phyloP scores from a whole-genome alignment of 1,140 invertebrate species.

The Argopecten irradians region DNA sequence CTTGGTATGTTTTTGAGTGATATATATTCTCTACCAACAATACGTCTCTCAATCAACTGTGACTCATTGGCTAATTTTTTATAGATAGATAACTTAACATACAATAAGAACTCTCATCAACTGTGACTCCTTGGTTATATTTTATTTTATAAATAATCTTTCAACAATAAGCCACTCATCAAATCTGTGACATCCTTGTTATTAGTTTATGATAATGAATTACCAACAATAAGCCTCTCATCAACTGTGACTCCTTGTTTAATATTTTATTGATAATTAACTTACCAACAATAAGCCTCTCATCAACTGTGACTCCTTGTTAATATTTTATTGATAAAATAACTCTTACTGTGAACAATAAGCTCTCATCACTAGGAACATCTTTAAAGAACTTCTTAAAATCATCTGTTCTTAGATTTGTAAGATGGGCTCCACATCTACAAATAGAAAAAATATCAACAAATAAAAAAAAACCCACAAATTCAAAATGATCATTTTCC shows the following conservation, averaged over 20 bases:
- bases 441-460: slow-evolving; percentile 29
- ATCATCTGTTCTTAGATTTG: slow-evolving; percentile 92
- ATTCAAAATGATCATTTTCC: background rate
- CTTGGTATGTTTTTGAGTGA: too few species aligned
- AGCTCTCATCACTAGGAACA: slow-evolving; percentile 84
- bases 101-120: too few species aligned
- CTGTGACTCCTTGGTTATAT: too few species aligned
- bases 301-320: too few species aligned
- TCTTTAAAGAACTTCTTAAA: slow-evolving; percentile 95
- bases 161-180: slow-evolving; percentile 95
- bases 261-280: slow-evolving; percentile 95
- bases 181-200: slow-evolving; percentile 91
- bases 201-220: too few species aligned
- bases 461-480: background rate
- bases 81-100: too few species aligned
- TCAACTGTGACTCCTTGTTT: slow-evolving; percentile 93
- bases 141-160: slow-evolving; percentile 79
- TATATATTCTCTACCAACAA: too few species aligned
- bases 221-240: too few species aligned
- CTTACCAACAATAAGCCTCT: too few species aligned
- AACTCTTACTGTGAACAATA: too few species aligned
- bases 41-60: too few species aligned
- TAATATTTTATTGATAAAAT: slow-evolving; percentile 78
- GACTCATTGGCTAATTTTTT: too few species aligned
- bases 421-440: slow-evolving; percentile 92